These are phyloP conservation scores for Solea solea DNA, from an alignment of 2,113 vertebrate species.

Conservation along the genomic window DNA sequence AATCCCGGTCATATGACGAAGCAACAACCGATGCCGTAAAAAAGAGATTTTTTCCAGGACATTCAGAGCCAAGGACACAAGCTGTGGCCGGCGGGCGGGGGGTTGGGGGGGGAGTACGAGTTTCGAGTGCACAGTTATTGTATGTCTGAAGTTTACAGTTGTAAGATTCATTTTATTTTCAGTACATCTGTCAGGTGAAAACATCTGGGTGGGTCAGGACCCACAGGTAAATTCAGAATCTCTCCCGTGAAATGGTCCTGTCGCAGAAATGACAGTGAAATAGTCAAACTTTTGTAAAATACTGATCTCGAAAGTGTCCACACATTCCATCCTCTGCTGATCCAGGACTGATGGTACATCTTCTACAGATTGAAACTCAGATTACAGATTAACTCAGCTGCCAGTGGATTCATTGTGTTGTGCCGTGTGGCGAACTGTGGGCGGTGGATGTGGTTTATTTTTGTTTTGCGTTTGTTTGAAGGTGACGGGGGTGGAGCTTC, in stretches of 20 bases:
- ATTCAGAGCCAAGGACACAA: slow-evolving; percentile 3
- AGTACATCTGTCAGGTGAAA: background rate
- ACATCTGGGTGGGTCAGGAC: too few relatives aligned
- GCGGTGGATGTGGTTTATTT: slow-evolving; percentile 2
- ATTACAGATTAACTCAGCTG: slow-evolving; percentile 8
- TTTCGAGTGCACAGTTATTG: too few relatives aligned
- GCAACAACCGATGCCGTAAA: slow-evolving; percentile 19
- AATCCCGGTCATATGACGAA: background rate
- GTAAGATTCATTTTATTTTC: slow-evolving; percentile 12
- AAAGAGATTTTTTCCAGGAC: background rate
- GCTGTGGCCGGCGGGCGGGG: background rate
- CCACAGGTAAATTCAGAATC: too few relatives aligned
- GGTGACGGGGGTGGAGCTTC: slow-evolving; percentile 17
- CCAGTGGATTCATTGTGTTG: slow-evolving; percentile 9
- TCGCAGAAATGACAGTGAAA: too few relatives aligned
- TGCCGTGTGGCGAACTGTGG: background rate
- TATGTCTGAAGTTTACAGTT: background rate
- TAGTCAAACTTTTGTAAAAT: too few relatives aligned
- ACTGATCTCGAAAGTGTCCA: slow-evolving; percentile 51
- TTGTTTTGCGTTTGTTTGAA: background rate
- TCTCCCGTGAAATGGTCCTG: too few relatives aligned
- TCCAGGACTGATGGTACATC: slow-evolving; percentile 13
- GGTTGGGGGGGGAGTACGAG: too few relatives aligned
- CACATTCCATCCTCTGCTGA: slow-evolving; percentile 83
- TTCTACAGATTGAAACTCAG: background rate